Evolutionary conservation across 2,888 invertebrate genomes (phyloP).

Genomic region (Cheilosia pagana): DNA sequence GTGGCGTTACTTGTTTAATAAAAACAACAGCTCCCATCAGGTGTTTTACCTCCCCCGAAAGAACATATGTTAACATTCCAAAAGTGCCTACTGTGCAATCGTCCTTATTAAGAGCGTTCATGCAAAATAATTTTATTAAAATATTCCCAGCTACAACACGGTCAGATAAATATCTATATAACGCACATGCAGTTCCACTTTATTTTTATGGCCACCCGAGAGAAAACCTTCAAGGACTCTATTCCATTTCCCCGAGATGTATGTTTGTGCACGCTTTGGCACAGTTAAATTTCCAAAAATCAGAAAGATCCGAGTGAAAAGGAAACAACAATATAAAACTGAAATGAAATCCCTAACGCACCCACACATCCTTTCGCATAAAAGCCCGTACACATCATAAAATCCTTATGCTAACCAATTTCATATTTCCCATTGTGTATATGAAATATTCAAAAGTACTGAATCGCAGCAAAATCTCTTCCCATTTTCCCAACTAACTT

Average conservation of each 20-base stretch:
- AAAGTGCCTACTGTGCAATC: slow-evolving; percentile 22
- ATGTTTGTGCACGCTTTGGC: slow-evolving; percentile 13
- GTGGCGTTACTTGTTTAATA: no score
- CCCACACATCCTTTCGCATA: slow-evolving; percentile 40
- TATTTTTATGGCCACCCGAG: slow-evolving; percentile 25
- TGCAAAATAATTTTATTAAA: slow-evolving; percentile 28
- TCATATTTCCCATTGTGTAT: slow-evolving; percentile 72
- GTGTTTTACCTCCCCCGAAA: no score
- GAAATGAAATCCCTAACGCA: slow-evolving; percentile 45
- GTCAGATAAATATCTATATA: background rate
- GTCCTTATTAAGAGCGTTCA: slow-evolving; percentile 33
- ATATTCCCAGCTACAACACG: background rate
- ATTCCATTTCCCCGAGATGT: background rate
- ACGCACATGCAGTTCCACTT: slow-evolving; percentile 7
- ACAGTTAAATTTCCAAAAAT: slow-evolving; percentile 44
- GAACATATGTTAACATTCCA: slow-evolving; percentile 6
- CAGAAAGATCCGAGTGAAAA: slow-evolving; percentile 11
- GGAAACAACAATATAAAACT: slow-evolving; percentile 34
- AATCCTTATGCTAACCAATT: slow-evolving; percentile 73
- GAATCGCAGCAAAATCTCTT: slow-evolving; percentile 68
- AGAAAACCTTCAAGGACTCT: slow-evolving; percentile 12
- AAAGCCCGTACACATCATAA: slow-evolving; percentile 66
- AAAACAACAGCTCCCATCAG: no score
- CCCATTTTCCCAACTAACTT: slow-evolving; percentile 48
- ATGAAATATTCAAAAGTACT: slow-evolving; percentile 74